Conservation (phyloP, 2,797 vertebrate genomes). For the Pangasius mekongensis region DNA sequence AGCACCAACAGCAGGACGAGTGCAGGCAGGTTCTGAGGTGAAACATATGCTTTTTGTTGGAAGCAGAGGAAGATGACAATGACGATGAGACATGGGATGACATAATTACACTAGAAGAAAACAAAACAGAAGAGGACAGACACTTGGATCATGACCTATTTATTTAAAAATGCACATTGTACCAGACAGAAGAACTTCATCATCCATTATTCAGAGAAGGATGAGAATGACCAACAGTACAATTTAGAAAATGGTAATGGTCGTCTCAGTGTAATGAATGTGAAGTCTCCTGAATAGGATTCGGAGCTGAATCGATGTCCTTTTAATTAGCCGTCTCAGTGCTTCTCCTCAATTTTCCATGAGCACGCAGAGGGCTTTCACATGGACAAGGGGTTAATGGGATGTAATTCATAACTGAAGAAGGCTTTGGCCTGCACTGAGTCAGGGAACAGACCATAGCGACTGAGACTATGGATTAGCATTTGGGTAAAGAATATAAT, state of each 20-base stretch:
- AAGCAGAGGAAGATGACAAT: constrained; percentile 95
- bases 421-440: neutral
- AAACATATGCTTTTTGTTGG: constrained; percentile 95
- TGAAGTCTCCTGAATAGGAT: constrained; percentile 40
- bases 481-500: neutral
- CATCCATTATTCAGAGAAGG: neutral
- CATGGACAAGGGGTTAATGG: constrained; percentile 28
- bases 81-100: constrained; percentile 87
- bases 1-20: constrained; percentile 88
- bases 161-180: neutral
- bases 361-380: neutral
- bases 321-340: constrained; percentile 65
- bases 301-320: constrained; percentile 56
- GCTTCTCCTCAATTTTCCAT: constrained; percentile 48
- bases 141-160: neutral
- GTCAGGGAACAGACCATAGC: neutral
- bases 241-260: constrained; percentile 8
- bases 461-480: neutral
- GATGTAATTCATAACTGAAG: constrained; percentile 24
- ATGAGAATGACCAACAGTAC: neutral
- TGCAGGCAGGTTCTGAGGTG: constrained; percentile 89
- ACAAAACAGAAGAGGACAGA: constrained; percentile 15
- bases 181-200: neutral
- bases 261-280: constrained; percentile 21
- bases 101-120: constrained; percentile 90